Percentiles rank a stretch among this genome's conserved stretches.
These are phyloP conservation scores for Anoplophora glabripennis DNA, from an alignment of 1,140 invertebrate species.

Conservation along the genomic window DNA sequence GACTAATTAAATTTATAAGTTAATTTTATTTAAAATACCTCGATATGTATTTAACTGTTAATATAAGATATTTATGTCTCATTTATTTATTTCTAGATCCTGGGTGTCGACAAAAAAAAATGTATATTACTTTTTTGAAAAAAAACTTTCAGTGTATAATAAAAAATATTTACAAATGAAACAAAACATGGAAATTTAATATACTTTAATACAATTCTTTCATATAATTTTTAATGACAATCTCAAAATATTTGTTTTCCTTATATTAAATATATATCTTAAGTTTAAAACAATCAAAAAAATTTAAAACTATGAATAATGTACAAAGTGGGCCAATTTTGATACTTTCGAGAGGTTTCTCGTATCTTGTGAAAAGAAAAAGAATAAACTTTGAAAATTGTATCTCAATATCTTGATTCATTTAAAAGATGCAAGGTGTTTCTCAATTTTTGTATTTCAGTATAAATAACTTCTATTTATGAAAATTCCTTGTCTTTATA, in stretches of 20 bases:
- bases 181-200: neutral
- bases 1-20: conserved; percentile 4
- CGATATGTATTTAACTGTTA: neutral
- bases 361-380: too few species aligned
- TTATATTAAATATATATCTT: too few species aligned
- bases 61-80: neutral
- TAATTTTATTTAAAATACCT: neutral
- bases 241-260: neutral
- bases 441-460: too few species aligned
- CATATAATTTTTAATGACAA: neutral
- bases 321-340: too few species aligned
- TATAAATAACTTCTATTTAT: too few species aligned
- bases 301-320: too few species aligned
- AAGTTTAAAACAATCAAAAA: too few species aligned
- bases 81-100: neutral
- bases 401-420: too few species aligned
- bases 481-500: too few species aligned
- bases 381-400: too few species aligned
- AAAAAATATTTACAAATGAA: conserved; percentile 2
- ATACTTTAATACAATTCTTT: neutral
- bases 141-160: neutral
- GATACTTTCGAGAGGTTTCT: too few species aligned
- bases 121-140: neutral
- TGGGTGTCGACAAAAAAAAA: neutral
- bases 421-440: too few species aligned